Evolutionary conservation across 2,797 vertebrate species (phyloP).

Genomic region (Pangasius mekongensis): DNA sequence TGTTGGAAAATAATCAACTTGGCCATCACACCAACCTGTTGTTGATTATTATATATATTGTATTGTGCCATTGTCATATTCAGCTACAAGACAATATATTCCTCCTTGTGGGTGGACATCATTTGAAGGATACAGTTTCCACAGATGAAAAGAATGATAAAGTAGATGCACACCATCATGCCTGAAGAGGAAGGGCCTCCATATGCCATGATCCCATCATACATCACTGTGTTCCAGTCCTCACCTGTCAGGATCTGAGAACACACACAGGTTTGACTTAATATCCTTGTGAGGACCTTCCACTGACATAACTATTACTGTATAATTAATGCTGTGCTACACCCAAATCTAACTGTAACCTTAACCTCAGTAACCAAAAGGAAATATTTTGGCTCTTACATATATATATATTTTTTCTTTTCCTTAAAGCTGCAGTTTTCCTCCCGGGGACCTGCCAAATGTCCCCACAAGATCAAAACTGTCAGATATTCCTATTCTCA

Average conservation of each 20-base stretch:
- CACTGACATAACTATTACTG: not conserved
- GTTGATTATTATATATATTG: not conserved
- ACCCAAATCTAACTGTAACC: not conserved
- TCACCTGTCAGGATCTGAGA: conserved; percentile 94
- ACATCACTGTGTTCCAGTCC: conserved; percentile 99
- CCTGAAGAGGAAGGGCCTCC: conserved; percentile 94
- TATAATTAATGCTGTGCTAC: not conserved
- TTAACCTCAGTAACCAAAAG: not conserved
- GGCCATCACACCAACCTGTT: not conserved
- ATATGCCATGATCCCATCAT: conserved; percentile 97
- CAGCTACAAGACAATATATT: not conserved
- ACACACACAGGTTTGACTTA: not conserved
- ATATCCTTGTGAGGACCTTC: not conserved
- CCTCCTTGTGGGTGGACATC: not conserved
- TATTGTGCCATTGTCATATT: no score
- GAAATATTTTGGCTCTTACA: not conserved
- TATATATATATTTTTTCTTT: not conserved
- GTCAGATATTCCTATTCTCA: not conserved
- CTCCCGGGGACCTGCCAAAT: not conserved
- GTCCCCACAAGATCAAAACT: not conserved
- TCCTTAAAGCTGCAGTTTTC: not conserved
- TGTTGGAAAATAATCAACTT: not conserved
- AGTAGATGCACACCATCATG: conserved; percentile 98
- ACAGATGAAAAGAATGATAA: conserved; percentile 71
- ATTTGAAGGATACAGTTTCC: conserved; percentile 95